A percentile compares a stretch with the other conserved stretches of the same genome.
Evolutionary conservation across 2,113 vertebrate genomes (phyloP).

Genomic region (Calyptommatus sinebrachiatus): DNA sequence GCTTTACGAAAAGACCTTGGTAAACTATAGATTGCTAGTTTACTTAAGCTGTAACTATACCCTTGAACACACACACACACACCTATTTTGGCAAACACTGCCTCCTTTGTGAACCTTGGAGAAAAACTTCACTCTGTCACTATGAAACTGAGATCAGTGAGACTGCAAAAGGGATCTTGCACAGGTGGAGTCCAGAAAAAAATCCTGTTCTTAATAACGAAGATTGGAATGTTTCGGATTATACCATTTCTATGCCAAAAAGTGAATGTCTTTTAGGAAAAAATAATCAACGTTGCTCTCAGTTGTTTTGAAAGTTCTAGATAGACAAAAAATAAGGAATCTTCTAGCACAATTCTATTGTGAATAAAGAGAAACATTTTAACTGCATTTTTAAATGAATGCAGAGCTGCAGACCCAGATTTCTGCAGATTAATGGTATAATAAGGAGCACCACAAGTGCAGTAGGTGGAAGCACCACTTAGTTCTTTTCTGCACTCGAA

Average conservation of each 20-base stretch:
- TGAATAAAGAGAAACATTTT: not conserved
- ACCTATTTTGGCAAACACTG: not conserved
- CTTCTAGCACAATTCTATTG: not conserved
- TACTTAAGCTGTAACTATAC: not conserved
- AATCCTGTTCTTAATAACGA: not conserved
- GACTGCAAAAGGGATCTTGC: conserved; percentile 5
- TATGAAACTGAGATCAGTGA: not conserved
- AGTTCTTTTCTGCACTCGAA: too few species aligned
- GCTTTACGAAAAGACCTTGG: not conserved
- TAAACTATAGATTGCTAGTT: not conserved
- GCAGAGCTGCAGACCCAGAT: not conserved
- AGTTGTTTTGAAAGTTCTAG: not conserved
- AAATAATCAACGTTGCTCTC: not conserved
- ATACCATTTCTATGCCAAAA: not conserved
- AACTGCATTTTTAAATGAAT: not conserved
- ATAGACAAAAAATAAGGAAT: not conserved
- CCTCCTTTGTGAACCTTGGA: not conserved
- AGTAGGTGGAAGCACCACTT: too few species aligned
- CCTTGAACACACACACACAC: not conserved
- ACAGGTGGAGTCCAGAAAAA: not conserved
- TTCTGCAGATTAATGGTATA: not conserved
- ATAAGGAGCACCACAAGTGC: too few species aligned
- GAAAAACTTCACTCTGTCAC: not conserved
- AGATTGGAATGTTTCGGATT: not conserved
- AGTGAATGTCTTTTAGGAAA: not conserved